Evolutionary conservation across 2,888 invertebrate species (phyloP).

Genomic region (Phortica okadai): DNA sequence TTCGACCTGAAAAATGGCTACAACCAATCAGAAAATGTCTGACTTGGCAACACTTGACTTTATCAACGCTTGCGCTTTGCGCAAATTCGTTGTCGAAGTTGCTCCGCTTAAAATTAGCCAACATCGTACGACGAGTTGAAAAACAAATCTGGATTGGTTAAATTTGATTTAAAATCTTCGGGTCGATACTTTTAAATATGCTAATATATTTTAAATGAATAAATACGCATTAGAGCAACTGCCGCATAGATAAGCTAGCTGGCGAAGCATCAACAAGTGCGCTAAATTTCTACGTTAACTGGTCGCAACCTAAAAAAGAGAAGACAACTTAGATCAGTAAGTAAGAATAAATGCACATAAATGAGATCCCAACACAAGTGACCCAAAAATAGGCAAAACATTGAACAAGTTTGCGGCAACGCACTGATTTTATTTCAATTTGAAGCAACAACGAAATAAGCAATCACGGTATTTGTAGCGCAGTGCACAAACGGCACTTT

Average conservation of each 20-base stretch:
- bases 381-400: slow-evolving; percentile 46
- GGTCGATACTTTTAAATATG: background rate
- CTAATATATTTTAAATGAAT: background rate
- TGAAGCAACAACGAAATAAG: slow-evolving; percentile 22
- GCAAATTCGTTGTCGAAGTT: no score
- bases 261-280: slow-evolving; percentile 15
- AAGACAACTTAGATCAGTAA: background rate
- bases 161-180: no score
- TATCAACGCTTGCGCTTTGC: no score
- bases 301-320: background rate
- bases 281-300: background rate
- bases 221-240: slow-evolving; percentile 24
- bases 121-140: no score
- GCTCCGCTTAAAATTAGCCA: no score
- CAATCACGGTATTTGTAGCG: background rate
- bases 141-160: no score
- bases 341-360: slow-evolving; percentile 42
- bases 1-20: no score
- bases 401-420: slow-evolving; percentile 28
- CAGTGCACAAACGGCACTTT: background rate
- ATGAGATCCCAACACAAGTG: slow-evolving; percentile 44
- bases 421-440: background rate
- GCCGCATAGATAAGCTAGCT: background rate
- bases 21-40: no score
- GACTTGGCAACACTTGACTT: no score